Percentiles rank a stretch among this genome's conserved stretches.
phyloP scores from a whole-genome alignment of 2,797 vertebrate species.

The Tachyglossus aculeatus region DNA sequence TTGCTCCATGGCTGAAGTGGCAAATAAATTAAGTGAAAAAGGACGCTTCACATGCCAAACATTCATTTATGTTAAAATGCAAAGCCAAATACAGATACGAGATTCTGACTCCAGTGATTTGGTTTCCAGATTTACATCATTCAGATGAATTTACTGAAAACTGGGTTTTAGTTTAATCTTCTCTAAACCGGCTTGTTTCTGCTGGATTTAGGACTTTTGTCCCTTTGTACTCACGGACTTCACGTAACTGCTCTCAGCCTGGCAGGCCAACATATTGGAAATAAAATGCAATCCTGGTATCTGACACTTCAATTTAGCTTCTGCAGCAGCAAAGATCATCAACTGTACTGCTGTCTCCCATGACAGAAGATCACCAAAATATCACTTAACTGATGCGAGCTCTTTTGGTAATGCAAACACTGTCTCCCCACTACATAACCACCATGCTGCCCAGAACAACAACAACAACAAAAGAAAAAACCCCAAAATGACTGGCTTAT shows the following conservation, averaged over 20 bases:
- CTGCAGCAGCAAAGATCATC: conserved; percentile 77
- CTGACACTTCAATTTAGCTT: conserved; percentile 82
- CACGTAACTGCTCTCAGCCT: conserved; percentile 68
- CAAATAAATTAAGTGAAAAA: too few relatives aligned
- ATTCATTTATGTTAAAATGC: conserved; percentile 22
- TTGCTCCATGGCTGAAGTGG: too few relatives aligned
- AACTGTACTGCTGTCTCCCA: conserved; percentile 70
- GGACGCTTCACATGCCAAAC: background rate
- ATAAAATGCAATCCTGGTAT: conserved; percentile 80
- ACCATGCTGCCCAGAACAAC: conserved; percentile 70
- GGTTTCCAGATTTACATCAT: conserved; percentile 38
- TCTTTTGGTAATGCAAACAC: conserved; percentile 70
- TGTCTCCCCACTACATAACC: conserved; percentile 71
- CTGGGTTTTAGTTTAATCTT: conserved; percentile 54
- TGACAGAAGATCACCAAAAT: conserved; percentile 80
- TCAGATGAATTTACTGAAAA: conserved; percentile 56
- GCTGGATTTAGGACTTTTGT: conserved; percentile 69
- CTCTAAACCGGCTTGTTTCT: conserved; percentile 49
- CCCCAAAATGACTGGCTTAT: conserved; percentile 79
- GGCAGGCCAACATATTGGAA: conserved; percentile 80
- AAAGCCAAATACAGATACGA: background rate
- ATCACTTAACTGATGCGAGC: conserved; percentile 77
- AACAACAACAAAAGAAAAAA: too few relatives aligned
- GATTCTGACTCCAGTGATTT: conserved; percentile 2
- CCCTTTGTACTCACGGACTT: conserved; percentile 70